Percentiles rank a stretch among this genome's conserved stretches.
Conservation (phyloP, 2,888 invertebrate genomes). For the Pycnomerus fuliginosus region DNA sequence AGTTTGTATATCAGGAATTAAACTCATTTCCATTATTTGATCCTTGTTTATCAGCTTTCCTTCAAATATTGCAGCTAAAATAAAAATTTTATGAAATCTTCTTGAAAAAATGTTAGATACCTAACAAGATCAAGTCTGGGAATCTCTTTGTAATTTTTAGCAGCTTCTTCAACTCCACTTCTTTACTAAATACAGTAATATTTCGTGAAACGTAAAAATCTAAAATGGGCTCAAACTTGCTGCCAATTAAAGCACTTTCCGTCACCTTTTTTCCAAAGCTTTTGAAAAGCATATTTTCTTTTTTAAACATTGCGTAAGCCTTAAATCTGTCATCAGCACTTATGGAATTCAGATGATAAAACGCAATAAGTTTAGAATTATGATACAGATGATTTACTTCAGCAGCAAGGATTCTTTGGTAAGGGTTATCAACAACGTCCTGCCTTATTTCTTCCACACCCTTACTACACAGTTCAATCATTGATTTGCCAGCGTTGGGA, state of each 20-base stretch:
- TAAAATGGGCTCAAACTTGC: slow-evolving; percentile 67
- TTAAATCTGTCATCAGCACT: slow-evolving; percentile 65
- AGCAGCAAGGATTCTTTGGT: slow-evolving; percentile 69
- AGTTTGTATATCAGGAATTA: slow-evolving; percentile 64
- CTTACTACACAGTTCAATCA: slow-evolving; percentile 58
- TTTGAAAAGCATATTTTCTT: slow-evolving; percentile 69
- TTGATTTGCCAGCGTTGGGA: slow-evolving; percentile 53
- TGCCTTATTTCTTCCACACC: slow-evolving; percentile 24
- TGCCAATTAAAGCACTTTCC: slow-evolving; percentile 63
- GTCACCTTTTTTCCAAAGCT: slow-evolving; percentile 67
- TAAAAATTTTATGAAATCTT: not conserved
- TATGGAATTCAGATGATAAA: slow-evolving; percentile 73
- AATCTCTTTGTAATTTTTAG: slow-evolving; percentile 68
- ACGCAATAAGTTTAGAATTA: slow-evolving; percentile 68
- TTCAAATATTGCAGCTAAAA: slow-evolving; percentile 72
- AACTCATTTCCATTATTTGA: slow-evolving; percentile 67
- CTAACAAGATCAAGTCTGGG: slow-evolving; percentile 70
- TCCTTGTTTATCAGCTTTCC: slow-evolving; percentile 66
- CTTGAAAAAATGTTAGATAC: slow-evolving; percentile 45
- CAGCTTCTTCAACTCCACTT: slow-evolving; percentile 62
- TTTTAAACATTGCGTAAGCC: slow-evolving; percentile 62
- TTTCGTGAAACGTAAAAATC: slow-evolving; percentile 65
- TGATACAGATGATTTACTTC: slow-evolving; percentile 71
- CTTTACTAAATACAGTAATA: slow-evolving; percentile 69
- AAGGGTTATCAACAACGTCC: slow-evolving; percentile 66